These are phyloP conservation scores for Armadillidium nasatum DNA, from an alignment of 1,140 invertebrate genomes.

Conservation along the genomic window DNA sequence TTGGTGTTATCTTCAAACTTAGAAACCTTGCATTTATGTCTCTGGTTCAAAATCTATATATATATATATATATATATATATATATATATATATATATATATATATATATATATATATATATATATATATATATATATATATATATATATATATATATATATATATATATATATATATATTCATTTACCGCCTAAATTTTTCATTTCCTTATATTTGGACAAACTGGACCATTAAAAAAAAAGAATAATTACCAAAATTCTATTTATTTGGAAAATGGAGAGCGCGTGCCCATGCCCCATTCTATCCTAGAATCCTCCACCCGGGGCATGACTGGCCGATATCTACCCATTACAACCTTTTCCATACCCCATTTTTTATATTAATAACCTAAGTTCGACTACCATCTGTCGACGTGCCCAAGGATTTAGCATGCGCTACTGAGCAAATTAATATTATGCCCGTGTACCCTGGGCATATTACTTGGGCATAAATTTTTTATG, in stretches of 20 bases:
- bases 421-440: not conserved
- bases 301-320: not conserved
- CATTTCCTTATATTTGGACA: too few species aligned
- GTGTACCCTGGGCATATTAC: not conserved
- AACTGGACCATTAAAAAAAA: too few species aligned
- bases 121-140: constrained; percentile 14
- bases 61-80: not conserved
- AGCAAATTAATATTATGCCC: not conserved
- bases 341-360: not conserved
- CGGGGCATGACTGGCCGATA: not conserved
- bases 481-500: too few species aligned
- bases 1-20: too few species aligned
- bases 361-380: constrained; percentile 7
- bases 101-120: not conserved
- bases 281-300: not conserved
- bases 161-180: not conserved
- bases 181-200: not conserved
- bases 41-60: too few species aligned
- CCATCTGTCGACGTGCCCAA: not conserved
- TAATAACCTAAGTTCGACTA: not conserved
- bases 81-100: constrained; percentile 8
- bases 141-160: constrained; percentile 14
- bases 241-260: too few species aligned
- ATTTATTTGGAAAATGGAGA: not conserved
- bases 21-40: too few species aligned